Percentiles rank a stretch among this genome's conserved stretches.
Conservation (phyloP, 2,797 vertebrate genomes). For the Tangara arthus region DNA sequence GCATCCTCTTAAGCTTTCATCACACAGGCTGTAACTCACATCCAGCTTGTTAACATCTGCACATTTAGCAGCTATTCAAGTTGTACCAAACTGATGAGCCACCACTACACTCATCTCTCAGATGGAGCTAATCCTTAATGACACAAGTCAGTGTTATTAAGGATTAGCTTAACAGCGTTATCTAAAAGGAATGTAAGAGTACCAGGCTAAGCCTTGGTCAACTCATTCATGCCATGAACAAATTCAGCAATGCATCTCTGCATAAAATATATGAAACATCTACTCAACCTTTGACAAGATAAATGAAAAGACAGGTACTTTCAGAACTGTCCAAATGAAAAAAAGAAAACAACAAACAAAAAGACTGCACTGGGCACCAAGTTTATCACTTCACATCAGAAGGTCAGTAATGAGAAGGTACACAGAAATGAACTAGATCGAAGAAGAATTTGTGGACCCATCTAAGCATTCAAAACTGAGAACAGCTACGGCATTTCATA, state of each 20-base stretch:
- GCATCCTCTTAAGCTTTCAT: not conserved
- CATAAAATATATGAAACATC: not conserved
- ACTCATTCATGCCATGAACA: not conserved
- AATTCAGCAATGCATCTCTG: not conserved
- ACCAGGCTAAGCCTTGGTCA: not conserved
- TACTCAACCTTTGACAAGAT: not conserved
- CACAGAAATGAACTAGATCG: not conserved
- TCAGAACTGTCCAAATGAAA: not conserved
- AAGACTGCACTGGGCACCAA: not conserved
- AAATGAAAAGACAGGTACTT: not conserved
- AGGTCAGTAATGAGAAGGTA: not conserved
- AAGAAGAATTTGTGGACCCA: not conserved
- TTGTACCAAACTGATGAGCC: not conserved
- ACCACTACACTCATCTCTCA: not conserved
- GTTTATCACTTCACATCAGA: not conserved
- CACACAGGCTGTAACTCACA: not conserved
- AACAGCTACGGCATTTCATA: conserved; percentile 53
- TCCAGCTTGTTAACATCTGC: not conserved
- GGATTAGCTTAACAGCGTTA: not conserved
- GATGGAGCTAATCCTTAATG: not conserved
- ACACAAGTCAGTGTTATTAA: not conserved
- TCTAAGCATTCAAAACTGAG: not conserved
- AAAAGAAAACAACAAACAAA: not conserved
- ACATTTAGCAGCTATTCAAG: not conserved
- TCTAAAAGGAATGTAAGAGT: not conserved